A percentile compares a stretch with the other conserved stretches of the same genome.
phyloP scores from a whole-genome alignment of 2,113 vertebrate species.

The Saguinus midas region DNA sequence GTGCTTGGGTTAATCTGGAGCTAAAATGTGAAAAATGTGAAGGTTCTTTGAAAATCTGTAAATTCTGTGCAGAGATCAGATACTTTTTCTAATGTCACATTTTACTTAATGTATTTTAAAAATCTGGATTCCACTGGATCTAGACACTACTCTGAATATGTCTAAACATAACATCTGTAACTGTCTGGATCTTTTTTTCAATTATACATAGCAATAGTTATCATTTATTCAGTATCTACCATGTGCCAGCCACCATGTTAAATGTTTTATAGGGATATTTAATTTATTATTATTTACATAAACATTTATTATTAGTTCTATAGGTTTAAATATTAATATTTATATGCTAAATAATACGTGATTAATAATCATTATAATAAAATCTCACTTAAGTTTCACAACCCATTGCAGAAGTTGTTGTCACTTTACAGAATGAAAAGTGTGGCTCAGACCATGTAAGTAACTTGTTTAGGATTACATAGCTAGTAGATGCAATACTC shows the following conservation, averaged over 20 bases:
- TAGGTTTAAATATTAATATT: not conserved
- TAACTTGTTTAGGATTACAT: not conserved
- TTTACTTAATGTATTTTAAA: not conserved
- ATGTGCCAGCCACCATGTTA: not conserved
- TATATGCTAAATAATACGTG: not conserved
- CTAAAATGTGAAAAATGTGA: not conserved
- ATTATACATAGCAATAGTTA: not conserved
- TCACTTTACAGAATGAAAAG: not conserved
- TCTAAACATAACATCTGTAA: not conserved
- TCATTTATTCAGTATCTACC: not conserved
- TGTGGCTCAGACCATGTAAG: not conserved
- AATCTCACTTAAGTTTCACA: slow-evolving; percentile 8
- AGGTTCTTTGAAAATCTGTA: not conserved
- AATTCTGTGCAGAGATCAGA: not conserved
- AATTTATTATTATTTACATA: not conserved
- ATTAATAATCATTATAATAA: not conserved
- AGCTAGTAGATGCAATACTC: not conserved
- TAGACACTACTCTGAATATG: not conserved
- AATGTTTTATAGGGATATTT: slow-evolving; percentile 23
- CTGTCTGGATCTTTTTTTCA: not conserved
- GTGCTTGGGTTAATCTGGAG: not conserved
- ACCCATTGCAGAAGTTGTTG: not conserved
- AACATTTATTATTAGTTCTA: not conserved
- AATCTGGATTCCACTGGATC: not conserved
- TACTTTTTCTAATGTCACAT: not conserved